Evolutionary conservation across 2,113 vertebrate genomes (phyloP).

Genomic region (Callorhinus ursinus): DNA sequence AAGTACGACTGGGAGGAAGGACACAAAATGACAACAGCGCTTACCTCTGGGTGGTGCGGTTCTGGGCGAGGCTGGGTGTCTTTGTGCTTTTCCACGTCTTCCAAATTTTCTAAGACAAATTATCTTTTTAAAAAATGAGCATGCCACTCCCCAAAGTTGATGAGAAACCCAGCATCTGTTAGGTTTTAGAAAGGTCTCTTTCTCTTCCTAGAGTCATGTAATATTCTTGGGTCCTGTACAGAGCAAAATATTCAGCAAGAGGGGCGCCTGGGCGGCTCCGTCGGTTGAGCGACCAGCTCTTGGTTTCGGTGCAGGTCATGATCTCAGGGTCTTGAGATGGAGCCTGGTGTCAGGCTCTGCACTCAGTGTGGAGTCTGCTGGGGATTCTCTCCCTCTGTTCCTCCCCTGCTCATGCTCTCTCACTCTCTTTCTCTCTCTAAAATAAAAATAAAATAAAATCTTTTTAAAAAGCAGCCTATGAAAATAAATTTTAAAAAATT

Average conservation of each 20-base stretch:
- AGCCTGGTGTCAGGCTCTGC: background rate
- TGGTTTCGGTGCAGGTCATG: background rate
- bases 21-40: accelerated
- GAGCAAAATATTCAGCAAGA: background rate
- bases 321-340: background rate
- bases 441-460: no score
- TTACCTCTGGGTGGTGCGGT: background rate
- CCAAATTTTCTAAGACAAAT: background rate
- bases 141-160: background rate
- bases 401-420: background rate
- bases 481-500: no score
- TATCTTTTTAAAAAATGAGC: background rate
- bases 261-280: background rate
- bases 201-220: no score
- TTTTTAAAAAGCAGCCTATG: no score
- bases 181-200: background rate
- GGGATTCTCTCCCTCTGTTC: background rate
- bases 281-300: background rate
- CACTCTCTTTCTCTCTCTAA: background rate
- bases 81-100: background rate
- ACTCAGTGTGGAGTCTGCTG: background rate
- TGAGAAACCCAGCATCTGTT: background rate
- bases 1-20: background rate
- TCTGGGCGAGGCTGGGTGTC: background rate
- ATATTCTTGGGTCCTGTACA: background rate